Evolutionary conservation across 2,113 vertebrate species (phyloP).

Genomic region (Aptenodytes patagonicus): DNA sequence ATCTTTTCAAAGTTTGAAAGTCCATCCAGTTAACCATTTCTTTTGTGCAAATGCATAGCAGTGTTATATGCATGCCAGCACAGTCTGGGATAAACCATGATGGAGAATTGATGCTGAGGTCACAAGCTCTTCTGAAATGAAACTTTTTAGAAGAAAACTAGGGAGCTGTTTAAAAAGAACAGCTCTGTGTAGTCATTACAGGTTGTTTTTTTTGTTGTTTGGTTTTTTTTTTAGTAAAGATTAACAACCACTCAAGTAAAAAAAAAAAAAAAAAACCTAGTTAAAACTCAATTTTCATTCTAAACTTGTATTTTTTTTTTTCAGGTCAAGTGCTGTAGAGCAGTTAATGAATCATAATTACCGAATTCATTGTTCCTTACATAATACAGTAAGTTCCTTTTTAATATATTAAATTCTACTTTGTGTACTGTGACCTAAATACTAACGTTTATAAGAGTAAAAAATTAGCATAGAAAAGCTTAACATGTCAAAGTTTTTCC

Average conservation of each 20-base stretch:
- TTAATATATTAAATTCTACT: neutral
- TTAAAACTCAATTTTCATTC: neutral
- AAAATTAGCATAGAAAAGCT: too few relatives aligned
- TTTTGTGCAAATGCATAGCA: neutral
- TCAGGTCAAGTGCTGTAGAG: constrained; percentile 88
- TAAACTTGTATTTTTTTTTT: neutral
- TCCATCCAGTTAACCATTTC: neutral
- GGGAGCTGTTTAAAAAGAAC: neutral
- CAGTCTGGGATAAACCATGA: neutral
- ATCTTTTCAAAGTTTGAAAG: neutral
- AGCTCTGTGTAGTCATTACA: accelerated
- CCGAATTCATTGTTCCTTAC: constrained; percentile 91
- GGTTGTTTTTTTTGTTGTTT: too few relatives aligned
- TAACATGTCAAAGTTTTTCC: too few relatives aligned
- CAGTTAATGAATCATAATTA: constrained; percentile 96
- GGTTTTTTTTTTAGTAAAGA: neutral
- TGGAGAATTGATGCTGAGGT: neutral
- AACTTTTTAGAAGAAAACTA: neutral
- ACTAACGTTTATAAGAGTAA: too few relatives aligned
- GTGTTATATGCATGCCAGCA: neutral
- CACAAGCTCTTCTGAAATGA: neutral
- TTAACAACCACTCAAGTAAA: neutral
- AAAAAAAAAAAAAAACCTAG: neutral
- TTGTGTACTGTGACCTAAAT: too few relatives aligned
- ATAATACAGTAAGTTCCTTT: constrained; percentile 82